Conservation (phyloP, 2,888 invertebrate genomes). For the Conistra vaccinii region DNA sequence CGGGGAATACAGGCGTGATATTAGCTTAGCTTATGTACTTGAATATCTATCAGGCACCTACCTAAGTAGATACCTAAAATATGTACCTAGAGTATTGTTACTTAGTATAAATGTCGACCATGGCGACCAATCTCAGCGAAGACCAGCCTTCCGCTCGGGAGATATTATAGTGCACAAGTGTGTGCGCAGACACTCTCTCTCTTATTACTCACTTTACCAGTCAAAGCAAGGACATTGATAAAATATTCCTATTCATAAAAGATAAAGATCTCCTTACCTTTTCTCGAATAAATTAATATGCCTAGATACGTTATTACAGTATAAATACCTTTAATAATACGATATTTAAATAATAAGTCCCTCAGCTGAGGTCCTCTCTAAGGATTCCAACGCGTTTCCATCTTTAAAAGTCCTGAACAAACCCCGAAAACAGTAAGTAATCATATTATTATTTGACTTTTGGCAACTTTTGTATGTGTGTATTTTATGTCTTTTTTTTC, state of each 20-base stretch:
- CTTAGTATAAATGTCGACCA: neutral
- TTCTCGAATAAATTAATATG: neutral
- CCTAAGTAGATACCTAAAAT: neutral
- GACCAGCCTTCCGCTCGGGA: too few relatives aligned
- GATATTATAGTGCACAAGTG: too few relatives aligned
- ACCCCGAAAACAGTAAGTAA: neutral
- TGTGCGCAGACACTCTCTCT: too few relatives aligned
- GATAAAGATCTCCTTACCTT: neutral
- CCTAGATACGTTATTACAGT: neutral
- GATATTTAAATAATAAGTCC: constrained; percentile 1
- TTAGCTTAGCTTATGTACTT: too few relatives aligned
- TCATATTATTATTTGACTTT: too few relatives aligned
- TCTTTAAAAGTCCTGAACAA: neutral
- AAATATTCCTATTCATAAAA: constrained; percentile 1
- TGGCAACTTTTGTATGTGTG: too few relatives aligned
- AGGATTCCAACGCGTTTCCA: neutral
- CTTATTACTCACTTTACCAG: neutral
- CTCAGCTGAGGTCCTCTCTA: neutral
- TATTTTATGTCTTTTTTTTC: too few relatives aligned
- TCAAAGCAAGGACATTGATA: neutral
- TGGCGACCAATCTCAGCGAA: too few relatives aligned
- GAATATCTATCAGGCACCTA: neutral
- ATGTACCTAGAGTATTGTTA: neutral
- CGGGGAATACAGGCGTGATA: too few relatives aligned
- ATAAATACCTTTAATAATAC: neutral